These are phyloP conservation scores for Mermis nigrescens DNA, from an alignment of 2,888 invertebrate genomes.

Conservation along the genomic window DNA sequence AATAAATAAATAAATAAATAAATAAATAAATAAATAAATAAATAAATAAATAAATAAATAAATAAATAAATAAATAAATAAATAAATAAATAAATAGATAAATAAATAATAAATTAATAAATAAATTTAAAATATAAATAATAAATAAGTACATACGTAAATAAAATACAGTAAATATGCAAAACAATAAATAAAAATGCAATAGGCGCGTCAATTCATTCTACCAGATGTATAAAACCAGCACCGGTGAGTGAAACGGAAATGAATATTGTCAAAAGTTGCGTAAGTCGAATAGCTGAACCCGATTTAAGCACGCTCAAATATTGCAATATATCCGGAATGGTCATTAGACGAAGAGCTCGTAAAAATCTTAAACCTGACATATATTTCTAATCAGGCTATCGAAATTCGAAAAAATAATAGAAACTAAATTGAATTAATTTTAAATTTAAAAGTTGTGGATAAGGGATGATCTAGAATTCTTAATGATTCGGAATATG, in stretches of 20 bases:
- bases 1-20: too few species aligned
- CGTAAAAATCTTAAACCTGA: conserved; percentile 94
- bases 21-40: too few species aligned
- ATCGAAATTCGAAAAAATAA: neutral
- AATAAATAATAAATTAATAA: too few species aligned
- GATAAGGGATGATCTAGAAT: too few species aligned
- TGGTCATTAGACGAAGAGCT: conserved; percentile 98
- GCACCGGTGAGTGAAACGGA: conserved; percentile 99
- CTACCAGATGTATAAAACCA: conserved; percentile 97
- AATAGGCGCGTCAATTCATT: too few species aligned
- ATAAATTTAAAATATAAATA: too few species aligned
- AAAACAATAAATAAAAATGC: neutral
- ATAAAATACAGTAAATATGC: neutral
- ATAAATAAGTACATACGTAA: neutral
- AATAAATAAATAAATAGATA: too few species aligned
- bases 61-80: neutral
- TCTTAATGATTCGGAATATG: too few species aligned
- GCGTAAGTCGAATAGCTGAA: conserved; percentile 97
- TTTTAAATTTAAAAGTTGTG: too few species aligned
- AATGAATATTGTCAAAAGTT: conserved; percentile 98
- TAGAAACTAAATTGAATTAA: neutral
- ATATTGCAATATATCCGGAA: conserved; percentile 99
- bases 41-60: too few species aligned
- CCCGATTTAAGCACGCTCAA: conserved; percentile 99
- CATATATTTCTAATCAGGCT: neutral